Base-by-base conservation (phyloP, 1,140 invertebrate genomes). In the Bactericera cockerelli region DNA sequence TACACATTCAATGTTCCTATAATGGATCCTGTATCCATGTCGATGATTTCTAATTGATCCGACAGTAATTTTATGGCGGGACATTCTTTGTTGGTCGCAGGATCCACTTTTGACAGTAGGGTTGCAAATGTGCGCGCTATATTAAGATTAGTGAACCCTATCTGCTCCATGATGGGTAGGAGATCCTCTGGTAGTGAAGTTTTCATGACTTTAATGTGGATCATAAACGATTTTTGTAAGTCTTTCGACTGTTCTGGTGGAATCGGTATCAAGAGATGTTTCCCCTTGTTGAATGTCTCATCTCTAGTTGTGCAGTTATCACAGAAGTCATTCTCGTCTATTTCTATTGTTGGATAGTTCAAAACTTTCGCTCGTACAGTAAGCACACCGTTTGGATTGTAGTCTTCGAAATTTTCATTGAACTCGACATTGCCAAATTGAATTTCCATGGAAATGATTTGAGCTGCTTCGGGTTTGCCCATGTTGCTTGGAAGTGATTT, bases 351-450 rank as follows among this genome's bases (percentile, higher is more conserved):
- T 49, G 42, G 42, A 49, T 19, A 22, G 19, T 49, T 49, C 22
- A 49, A 22, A n/a, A 49, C 4, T 8, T 22, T 16, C 8, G 42
- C 42, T 49, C 42, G 6, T 3, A 49, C 42, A 49, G 42, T 10
- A 49, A 49, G 42, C 8, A 49, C 42, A 22, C 42, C 42, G 8
- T 8, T 16, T n/a, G 4, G 4, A 16, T 8, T 19, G 8, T 19
- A 4, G 19, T 49, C 42, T 49, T 49, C n/a, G 19, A 49, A 49
- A n/a, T 49, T 16, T 4, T 49, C 42, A 49, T 49, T 49, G 3
- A 49, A 49, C 8, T 49, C n/a, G 19, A 49, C 42, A 49, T 49
- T 49, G 4, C 42, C 42, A 16, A 49, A 49, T n/a, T 49, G 42
- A n/a, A 49, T 49, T 49, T 49, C 42, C n/a, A 49, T 4, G 19